These are phyloP conservation scores for Maniola hyperantus DNA, from an alignment of 2,888 invertebrate species.

Conservation along the genomic window DNA sequence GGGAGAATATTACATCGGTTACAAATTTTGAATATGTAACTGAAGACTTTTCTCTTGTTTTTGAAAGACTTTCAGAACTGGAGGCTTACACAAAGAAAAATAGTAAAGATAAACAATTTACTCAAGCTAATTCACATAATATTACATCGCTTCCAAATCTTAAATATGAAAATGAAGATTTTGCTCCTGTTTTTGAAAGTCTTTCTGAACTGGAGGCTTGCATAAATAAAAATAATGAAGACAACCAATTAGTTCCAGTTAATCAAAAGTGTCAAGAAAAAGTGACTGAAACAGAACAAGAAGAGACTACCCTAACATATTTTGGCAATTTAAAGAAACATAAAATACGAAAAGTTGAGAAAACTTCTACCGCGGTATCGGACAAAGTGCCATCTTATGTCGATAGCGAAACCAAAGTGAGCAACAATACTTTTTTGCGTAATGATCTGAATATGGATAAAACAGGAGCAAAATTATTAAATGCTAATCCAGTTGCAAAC, in stretches of 20 bases:
- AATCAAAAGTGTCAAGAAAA: neutral
- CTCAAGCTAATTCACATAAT: neutral
- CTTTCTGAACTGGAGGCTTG: constrained; percentile 4
- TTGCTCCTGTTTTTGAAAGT: neutral
- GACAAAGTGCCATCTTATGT: neutral
- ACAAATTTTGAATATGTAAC: constrained; percentile 18
- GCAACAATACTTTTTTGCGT: constrained; percentile 7
- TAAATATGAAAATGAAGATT: neutral
- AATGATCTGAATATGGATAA: constrained; percentile 27
- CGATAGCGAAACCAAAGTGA: neutral
- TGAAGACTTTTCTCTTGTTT: constrained; percentile 32
- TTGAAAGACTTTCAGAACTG: constrained; percentile 16
- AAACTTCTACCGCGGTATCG: neutral
- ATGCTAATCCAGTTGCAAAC: constrained; percentile 67
- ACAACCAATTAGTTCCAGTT: neutral
- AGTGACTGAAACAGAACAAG: neutral
- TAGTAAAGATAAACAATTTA: neutral
- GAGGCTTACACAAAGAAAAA: neutral
- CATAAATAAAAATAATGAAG: neutral
- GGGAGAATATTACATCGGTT: constrained; percentile 46
- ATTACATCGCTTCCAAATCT: neutral
- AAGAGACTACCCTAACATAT: neutral
- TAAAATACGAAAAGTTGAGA: neutral
- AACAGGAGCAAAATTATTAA: constrained; percentile 49
- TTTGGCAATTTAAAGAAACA: neutral